Conservation (phyloP, 2,888 invertebrate genomes). For the Harpalus rubripes region DNA sequence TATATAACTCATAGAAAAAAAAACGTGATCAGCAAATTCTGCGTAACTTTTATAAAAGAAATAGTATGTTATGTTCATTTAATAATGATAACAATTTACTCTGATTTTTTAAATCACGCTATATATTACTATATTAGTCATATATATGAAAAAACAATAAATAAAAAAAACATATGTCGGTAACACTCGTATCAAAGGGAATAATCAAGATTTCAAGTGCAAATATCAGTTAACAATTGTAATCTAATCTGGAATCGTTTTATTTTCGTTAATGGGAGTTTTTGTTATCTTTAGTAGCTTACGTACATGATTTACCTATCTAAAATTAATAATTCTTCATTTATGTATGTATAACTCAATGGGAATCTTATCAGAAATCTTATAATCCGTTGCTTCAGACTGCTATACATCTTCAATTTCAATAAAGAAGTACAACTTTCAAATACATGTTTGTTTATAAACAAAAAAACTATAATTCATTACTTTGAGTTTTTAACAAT, state of each 20-base stretch:
- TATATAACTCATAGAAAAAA: too few species aligned
- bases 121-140: neutral
- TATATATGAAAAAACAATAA: neutral
- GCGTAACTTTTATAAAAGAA: neutral
- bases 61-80: neutral
- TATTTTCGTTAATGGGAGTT: slow-evolving; percentile 13
- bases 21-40: neutral
- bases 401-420: too few species aligned
- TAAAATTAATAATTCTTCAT: neutral
- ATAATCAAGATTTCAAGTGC: slow-evolving; percentile 32
- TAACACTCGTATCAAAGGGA: too few species aligned
- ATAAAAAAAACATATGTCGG: neutral
- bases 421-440: neutral
- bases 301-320: neutral
- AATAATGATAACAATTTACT: neutral
- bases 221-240: slow-evolving; percentile 18
- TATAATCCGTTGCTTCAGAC: too few species aligned
- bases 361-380: too few species aligned
- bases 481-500: slow-evolving; percentile 20
- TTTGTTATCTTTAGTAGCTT: slow-evolving; percentile 10
- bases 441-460: neutral
- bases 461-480: neutral
- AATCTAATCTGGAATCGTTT: slow-evolving; percentile 20
- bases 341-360: neutral
- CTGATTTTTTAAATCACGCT: neutral